Evolutionary conservation across 2,888 invertebrate species (phyloP), one percentile per base, ranked within the genome.

Genomic region (Perithous albicinctus): DNA sequence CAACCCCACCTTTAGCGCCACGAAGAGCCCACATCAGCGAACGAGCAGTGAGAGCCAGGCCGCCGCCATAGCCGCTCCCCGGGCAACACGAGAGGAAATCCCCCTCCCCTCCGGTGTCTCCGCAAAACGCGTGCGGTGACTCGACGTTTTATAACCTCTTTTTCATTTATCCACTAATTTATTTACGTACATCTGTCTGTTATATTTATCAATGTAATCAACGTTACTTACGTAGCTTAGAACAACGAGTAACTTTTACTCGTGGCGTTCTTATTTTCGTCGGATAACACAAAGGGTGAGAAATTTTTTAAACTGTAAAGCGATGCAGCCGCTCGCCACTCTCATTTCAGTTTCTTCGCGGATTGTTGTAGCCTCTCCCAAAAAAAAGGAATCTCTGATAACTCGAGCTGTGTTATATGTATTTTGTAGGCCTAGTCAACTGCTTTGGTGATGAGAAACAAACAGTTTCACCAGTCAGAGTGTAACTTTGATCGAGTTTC

Each of bases 61-160:
- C 89, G 91, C 90, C 92, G 93, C 90, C 91, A 93, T 90, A 93
- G 93, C 89, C 92, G 93, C 89, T 93, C 92, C 89, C 92, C 91
- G 89, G 91, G 87, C 85, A 82, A 82, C 79, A 73, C 75, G 82
- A 82, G 82, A 82, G 78, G 76, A 82, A 82, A 73, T 79, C 59
- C 76, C 76, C 54, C 54, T 18, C 51, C 59, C 63, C 74, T 70
- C 78, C 78, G 74, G 43, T 56, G 74, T 38, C 59, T 67, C 67
- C 70, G 82, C 76, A 74, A 80, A 79, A 80, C 80, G 83, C 80
- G 79, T 77, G 74, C 70, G 80, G 77, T 83, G 80, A 77, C 77
- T 83, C 80, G 83, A 80, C 80, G 80, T 75, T 83, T 80, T 79
- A 82, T 79, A 82, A 82, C 82, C 78, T 79, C 63, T 10, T 63